These are phyloP conservation scores for Trichogramma evanescens DNA, from an alignment of 2,888 invertebrate genomes.

Conservation along the genomic window DNA sequence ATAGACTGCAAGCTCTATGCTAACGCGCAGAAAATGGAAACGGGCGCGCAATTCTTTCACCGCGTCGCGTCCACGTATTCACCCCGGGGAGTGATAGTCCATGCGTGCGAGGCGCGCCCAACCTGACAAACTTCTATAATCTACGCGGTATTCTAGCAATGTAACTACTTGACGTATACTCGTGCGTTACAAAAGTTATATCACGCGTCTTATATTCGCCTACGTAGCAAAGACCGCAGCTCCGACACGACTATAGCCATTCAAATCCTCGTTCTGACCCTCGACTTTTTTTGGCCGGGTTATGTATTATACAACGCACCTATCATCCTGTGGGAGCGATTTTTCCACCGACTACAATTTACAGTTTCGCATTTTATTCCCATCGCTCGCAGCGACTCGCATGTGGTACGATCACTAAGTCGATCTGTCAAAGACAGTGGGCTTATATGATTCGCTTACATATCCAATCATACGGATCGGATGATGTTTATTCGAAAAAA, in stretches of 20 bases:
- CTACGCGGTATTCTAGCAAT: background rate
- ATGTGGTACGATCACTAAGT: too few relatives aligned
- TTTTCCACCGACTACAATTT: slow-evolving; percentile 47
- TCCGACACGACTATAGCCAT: slow-evolving; percentile 24
- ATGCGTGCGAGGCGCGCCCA: slow-evolving; percentile 25
- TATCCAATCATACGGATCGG: too few relatives aligned
- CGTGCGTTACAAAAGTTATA: too few relatives aligned
- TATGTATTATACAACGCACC: slow-evolving; percentile 19
- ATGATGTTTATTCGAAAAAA: too few relatives aligned
- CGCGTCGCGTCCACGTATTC: slow-evolving; percentile 32
- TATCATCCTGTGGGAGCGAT: slow-evolving; percentile 41
- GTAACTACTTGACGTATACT: too few relatives aligned
- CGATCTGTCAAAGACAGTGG: too few relatives aligned
- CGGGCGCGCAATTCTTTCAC: slow-evolving; percentile 33
- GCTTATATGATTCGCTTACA: too few relatives aligned
- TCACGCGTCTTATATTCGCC: slow-evolving; percentile 29
- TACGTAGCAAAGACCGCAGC: slow-evolving; percentile 21
- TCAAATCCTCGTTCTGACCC: slow-evolving; percentile 40
- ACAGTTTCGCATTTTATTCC: slow-evolving; percentile 48
- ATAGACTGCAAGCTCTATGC: too few relatives aligned
- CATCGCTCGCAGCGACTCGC: slow-evolving; percentile 31
- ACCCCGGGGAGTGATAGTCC: slow-evolving; percentile 42
- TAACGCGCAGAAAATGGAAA: too few relatives aligned
- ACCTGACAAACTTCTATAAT: slow-evolving; percentile 42
- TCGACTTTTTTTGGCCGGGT: slow-evolving; percentile 26